A percentile compares a stretch with the other conserved stretches of the same genome.
phyloP scores from a whole-genome alignment of 2,113 vertebrate genomes.

The Sinosuthora webbiana region DNA sequence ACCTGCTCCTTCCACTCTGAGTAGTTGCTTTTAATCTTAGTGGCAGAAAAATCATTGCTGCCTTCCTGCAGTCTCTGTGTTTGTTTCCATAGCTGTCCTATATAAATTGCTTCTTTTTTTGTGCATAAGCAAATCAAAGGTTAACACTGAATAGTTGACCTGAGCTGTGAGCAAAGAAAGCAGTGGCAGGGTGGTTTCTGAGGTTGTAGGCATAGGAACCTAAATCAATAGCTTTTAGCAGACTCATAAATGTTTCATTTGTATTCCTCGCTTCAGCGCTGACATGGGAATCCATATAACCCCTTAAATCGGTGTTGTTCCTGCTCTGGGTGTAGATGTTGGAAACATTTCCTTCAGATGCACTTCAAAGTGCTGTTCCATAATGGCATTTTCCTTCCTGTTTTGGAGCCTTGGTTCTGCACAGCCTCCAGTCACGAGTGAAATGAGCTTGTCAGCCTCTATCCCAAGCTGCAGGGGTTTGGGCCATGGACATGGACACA shows the following conservation, averaged over 20 bases:
- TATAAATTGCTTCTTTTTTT: background rate
- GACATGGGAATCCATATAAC: background rate
- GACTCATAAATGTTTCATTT: slow-evolving; percentile 33
- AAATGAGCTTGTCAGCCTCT: background rate
- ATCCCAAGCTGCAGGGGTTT: background rate
- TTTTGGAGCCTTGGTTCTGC: background rate
- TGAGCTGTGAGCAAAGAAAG: background rate
- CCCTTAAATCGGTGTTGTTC: background rate
- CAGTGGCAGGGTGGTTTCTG: background rate
- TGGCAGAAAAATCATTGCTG: background rate
- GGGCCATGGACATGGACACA: background rate
- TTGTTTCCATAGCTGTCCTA: slow-evolving; percentile 9
- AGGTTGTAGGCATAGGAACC: background rate
- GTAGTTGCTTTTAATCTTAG: background rate
- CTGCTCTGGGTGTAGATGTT: background rate
- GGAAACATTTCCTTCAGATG: background rate
- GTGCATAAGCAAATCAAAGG: background rate
- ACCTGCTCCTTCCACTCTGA: background rate
- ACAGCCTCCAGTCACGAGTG: background rate
- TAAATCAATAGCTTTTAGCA: slow-evolving; percentile 52
- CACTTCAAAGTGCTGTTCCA: background rate
- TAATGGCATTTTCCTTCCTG: background rate
- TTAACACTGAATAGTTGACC: background rate
- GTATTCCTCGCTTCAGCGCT: background rate
- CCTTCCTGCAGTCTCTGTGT: background rate